These are phyloP conservation scores for Ceryle rudis DNA, from an alignment of 2,797 vertebrate species.

Conservation along the genomic window DNA sequence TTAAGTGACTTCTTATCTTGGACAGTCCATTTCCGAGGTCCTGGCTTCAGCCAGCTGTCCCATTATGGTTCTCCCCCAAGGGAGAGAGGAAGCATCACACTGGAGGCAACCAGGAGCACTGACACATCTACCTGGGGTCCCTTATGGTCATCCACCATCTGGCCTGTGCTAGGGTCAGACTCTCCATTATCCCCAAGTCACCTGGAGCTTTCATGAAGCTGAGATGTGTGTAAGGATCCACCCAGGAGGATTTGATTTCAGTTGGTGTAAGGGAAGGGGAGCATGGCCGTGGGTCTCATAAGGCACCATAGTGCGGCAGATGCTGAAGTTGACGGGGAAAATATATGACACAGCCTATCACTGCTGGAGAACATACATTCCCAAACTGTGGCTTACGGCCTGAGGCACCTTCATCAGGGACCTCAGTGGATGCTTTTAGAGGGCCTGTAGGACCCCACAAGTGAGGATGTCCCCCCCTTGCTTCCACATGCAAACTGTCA, in stretches of 20 bases:
- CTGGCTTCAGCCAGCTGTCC: not conserved
- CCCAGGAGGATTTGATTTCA: not conserved
- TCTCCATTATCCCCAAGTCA: not conserved
- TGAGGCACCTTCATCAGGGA: not conserved
- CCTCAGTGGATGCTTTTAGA: not conserved
- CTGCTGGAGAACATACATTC: not conserved
- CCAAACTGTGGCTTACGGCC: not conserved
- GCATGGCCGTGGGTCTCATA: not conserved
- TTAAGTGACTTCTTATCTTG: not conserved
- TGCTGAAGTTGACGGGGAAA: not conserved
- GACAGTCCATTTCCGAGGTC: not conserved
- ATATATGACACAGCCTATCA: not conserved
- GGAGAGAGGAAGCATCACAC: not conserved
- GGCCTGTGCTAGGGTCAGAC: fast-evolving
- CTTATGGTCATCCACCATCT: not conserved
- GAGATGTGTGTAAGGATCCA: not conserved
- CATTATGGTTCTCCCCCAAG: not conserved
- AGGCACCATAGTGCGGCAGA: not conserved
- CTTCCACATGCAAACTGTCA: not conserved
- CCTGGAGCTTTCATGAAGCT: not conserved
- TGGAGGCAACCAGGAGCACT: not conserved
- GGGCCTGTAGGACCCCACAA: not conserved
- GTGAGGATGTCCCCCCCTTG: not conserved
- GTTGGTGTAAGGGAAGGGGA: not conserved
- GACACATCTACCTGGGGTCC: not conserved